Evolutionary conservation across 2,113 vertebrate genomes (phyloP), one percentile per base, ranked within the genome.

Genomic region (Alligator sinensis): DNA sequence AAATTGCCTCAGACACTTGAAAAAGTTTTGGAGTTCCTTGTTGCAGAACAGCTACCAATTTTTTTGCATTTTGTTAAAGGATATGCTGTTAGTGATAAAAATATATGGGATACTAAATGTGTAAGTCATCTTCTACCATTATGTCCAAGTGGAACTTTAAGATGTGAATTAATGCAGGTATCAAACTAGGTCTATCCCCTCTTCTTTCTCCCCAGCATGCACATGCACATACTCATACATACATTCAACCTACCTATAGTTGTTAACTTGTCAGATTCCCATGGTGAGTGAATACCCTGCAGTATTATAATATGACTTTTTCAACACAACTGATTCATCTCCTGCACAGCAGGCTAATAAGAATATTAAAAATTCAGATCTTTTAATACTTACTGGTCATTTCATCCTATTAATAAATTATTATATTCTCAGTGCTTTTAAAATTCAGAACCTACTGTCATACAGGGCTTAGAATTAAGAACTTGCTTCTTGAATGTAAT

Each of bases 341-440:
- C 70, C 77, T 89, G 86, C 78, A 96, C 59, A 95, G 87, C 10
- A 96, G 72, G 87, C 91, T 96, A 95, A 93, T 93, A 90, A 62
- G 91, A 90, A 89, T 83, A 94, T 97, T 95, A 96, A 96, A 97
- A 95, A 92, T 96, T 94, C 77, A 97, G 90, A 90, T 68, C 83
- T 97, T 96, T 95, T 97, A 96, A 95, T 94, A 91, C 74, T 85
- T 97, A 70, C 88, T 96, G 76, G 95, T 82, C 28, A 96, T 94
- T 91, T 93, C 77, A 91, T 78, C 68, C 77, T 90, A 96, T 96
- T 96, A 94, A 87, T 94, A 96, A 94, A 96, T 86, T 86, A 94
- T 91, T 95, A 90, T 61, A 82, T 90, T 91, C 92, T 93, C 92
- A 85, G 78, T 58, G 85, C 66, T 80, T 76, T 30, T 78, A 77